A percentile compares a stretch with the other conserved stretches of the same genome.
These are phyloP conservation scores for Buphagus erythrorhynchus DNA, from an alignment of 2,797 vertebrate genomes.

Conservation along the genomic window DNA sequence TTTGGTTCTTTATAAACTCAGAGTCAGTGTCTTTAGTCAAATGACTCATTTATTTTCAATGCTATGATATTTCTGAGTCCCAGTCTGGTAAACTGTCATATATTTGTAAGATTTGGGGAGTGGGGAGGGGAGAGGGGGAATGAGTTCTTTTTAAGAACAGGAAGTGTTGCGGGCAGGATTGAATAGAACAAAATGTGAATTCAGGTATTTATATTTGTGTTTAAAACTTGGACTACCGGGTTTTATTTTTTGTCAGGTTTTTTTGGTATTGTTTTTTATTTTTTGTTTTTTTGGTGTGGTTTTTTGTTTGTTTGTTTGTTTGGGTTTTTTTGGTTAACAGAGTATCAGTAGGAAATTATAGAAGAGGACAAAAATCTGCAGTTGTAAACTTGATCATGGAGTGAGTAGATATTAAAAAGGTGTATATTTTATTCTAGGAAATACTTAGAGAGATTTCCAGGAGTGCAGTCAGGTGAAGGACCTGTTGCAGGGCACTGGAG, in stretches of 20 bases:
- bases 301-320: too few species aligned
- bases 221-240: not conserved
- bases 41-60: not conserved
- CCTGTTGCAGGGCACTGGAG: not conserved
- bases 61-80: not conserved
- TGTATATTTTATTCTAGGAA: not conserved
- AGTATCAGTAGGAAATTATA: not conserved
- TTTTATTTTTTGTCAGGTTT: too few species aligned
- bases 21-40: not conserved
- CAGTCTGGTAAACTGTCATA: not conserved
- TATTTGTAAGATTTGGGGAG: not conserved
- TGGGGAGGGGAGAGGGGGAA: too few species aligned
- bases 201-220: not conserved
- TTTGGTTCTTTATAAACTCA: not conserved
- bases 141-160: not conserved
- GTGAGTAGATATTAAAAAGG: not conserved
- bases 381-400: not conserved
- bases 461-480: not conserved
- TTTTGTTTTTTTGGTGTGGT: not conserved
- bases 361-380: not conserved
- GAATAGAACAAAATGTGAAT: not conserved
- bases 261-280: not conserved
- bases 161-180: not conserved
- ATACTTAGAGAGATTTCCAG: not conserved
- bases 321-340: not conserved